phyloP scores from a whole-genome alignment of 2,888 invertebrate genomes.

The Cylloceria caligata region DNA sequence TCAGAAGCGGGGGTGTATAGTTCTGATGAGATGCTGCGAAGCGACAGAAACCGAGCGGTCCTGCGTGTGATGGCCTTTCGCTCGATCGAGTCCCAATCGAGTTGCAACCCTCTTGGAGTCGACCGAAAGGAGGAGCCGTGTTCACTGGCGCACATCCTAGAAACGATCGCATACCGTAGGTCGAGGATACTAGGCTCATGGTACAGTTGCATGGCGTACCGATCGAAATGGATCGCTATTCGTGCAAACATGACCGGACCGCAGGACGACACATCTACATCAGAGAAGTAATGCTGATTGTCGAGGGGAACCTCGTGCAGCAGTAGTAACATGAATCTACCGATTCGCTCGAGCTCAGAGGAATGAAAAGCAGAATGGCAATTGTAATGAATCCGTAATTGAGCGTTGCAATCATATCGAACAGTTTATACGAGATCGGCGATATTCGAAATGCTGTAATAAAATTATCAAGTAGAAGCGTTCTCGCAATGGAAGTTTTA shows the following conservation, averaged over 20 bases:
- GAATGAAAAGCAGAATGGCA: not conserved
- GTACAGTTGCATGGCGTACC: slow-evolving; percentile 19
- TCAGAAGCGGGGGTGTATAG: slow-evolving; percentile 41
- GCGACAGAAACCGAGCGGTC: slow-evolving; percentile 68
- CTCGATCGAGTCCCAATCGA: slow-evolving; percentile 78
- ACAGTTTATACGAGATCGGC: not conserved
- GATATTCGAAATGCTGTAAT: not conserved
- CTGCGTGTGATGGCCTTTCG: slow-evolving; percentile 77
- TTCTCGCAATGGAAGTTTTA: too few species aligned
- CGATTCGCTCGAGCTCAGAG: slow-evolving; percentile 10
- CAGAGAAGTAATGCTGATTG: slow-evolving; percentile 15
- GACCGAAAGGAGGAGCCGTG: slow-evolving; percentile 51
- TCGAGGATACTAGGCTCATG: not conserved
- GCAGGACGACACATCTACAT: slow-evolving; percentile 1
- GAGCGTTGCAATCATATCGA: not conserved
- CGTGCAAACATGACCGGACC: slow-evolving; percentile 46
- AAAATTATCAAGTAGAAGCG: not conserved
- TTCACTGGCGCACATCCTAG: slow-evolving; percentile 23
- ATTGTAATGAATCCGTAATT: slow-evolving; percentile 12
- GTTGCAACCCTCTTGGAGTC: slow-evolving; percentile 63
- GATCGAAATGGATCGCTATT: slow-evolving; percentile 55
- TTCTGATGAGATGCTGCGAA: slow-evolving; percentile 66
- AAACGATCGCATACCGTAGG: slow-evolving; percentile 6
- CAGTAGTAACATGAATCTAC: slow-evolving; percentile 10
- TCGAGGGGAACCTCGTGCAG: slow-evolving; percentile 10